phyloP scores from a whole-genome alignment of 2,797 vertebrate genomes.

The Acanthurus lineatus region DNA sequence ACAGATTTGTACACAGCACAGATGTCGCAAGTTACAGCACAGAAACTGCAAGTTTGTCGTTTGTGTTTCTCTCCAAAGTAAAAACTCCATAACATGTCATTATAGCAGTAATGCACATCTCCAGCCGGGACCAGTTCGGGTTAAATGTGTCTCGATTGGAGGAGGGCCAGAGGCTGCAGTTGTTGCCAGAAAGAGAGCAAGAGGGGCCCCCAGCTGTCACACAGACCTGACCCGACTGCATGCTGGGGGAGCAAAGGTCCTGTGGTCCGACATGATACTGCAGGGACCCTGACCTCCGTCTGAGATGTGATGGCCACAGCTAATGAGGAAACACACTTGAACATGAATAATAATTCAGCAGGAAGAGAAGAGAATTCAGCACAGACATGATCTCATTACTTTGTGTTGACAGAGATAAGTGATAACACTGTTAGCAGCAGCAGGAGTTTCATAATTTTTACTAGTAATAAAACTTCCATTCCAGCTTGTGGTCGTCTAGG shows the following conservation, averaged over 20 bases:
- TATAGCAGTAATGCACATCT: slow-evolving; percentile 21
- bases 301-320: slow-evolving; percentile 41
- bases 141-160: slow-evolving; percentile 49
- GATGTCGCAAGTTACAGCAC: not conserved
- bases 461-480: not conserved
- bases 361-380: slow-evolving; percentile 2
- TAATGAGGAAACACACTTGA: slow-evolving; percentile 55
- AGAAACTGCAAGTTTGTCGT: not conserved
- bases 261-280: slow-evolving; percentile 56
- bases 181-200: slow-evolving; percentile 42
- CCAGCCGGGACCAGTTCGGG: slow-evolving; percentile 37
- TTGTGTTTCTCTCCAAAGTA: not conserved
- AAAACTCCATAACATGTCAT: slow-evolving; percentile 10
- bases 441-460: not conserved
- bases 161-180: slow-evolving; percentile 42
- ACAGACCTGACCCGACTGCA: slow-evolving; percentile 60
- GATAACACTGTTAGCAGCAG: not conserved
- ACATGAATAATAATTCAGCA: slow-evolving; percentile 31
- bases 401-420: not conserved
- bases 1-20: not conserved
- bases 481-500: not conserved
- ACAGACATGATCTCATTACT: not conserved
- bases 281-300: slow-evolving; percentile 55
- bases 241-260: slow-evolving; percentile 46
- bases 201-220: slow-evolving; percentile 60